Evolutionary conservation across 35 echinoderm and acorn worm genomes (phyloP).

Genomic region (Acanthaster planci): DNA sequence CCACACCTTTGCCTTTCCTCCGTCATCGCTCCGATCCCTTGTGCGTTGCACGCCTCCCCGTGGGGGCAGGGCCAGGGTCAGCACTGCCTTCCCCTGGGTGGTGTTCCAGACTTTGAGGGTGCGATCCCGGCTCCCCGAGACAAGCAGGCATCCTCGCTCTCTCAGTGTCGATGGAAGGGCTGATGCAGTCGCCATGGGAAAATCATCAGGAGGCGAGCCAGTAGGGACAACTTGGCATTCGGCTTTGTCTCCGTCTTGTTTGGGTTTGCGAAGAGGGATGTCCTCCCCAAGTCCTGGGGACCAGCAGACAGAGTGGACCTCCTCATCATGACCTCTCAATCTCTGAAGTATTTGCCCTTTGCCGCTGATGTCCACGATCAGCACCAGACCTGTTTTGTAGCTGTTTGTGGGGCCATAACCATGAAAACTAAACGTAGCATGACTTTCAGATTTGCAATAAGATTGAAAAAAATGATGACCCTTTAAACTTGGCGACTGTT

Average conservation of each 20-base stretch:
- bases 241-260: background rate
- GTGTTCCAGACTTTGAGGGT: slow-evolving; percentile 79
- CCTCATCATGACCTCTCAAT: slow-evolving; percentile 90
- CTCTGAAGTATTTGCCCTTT: slow-evolving; percentile 60
- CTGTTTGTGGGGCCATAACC: slow-evolving; percentile 31
- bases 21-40: slow-evolving; percentile 61
- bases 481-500: no score
- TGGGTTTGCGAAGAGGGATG: slow-evolving; percentile 17
- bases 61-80: slow-evolving; percentile 65
- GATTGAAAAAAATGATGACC: no score
- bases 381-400: slow-evolving; percentile 76
- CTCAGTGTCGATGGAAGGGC: background rate
- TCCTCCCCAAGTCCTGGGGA: slow-evolving; percentile 67
- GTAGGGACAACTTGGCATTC: background rate
- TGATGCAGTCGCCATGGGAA: background rate
- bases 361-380: slow-evolving; percentile 72
- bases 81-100: slow-evolving; percentile 56
- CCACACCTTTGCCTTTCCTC: slow-evolving; percentile 71
- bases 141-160: slow-evolving; percentile 26
- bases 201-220: background rate
- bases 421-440: background rate
- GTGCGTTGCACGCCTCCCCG: slow-evolving; percentile 49
- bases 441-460: no score
- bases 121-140: slow-evolving; percentile 71
- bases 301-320: slow-evolving; percentile 85